phyloP scores from a whole-genome alignment of 2,113 vertebrate species.

The Clarias gariepinus region DNA sequence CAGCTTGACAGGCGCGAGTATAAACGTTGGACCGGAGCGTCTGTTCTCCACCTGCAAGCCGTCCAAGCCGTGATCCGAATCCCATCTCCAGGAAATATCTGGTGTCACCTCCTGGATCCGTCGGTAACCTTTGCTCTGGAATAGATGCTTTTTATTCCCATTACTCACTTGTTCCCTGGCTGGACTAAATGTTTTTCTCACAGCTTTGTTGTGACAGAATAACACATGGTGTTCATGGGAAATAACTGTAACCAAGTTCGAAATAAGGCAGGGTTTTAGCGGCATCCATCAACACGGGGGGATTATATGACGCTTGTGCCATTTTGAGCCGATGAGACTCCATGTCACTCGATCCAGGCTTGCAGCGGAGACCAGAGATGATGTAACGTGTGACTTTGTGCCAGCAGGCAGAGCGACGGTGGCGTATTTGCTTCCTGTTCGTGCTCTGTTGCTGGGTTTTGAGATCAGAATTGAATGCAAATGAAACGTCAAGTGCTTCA shows the following conservation, averaged over 20 bases:
- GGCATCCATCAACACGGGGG: neutral
- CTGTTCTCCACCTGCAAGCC: conserved; percentile 9
- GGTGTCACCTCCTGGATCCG: conserved; percentile 8
- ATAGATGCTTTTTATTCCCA: neutral
- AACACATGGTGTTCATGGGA: neutral
- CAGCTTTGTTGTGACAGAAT: neutral
- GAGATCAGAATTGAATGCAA: neutral
- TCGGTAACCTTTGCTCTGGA: neutral
- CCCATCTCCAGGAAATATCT: conserved; percentile 24
- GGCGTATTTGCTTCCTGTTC: neutral
- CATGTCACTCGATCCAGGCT: neutral
- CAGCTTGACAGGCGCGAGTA: neutral
- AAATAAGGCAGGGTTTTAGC: neutral
- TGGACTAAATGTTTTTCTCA: neutral
- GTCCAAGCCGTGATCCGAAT: conserved; percentile 19
- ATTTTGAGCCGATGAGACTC: conserved; percentile 10
- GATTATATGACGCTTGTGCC: neutral
- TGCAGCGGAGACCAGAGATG: conserved; percentile 14
- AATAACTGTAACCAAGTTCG: too few relatives aligned
- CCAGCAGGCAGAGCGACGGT: conserved; percentile 21
- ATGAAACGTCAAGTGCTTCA: neutral
- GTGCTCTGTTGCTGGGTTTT: neutral
- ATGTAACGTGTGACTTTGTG: conserved; percentile 44
- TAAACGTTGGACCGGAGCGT: neutral
- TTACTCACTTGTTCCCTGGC: neutral